phyloP scores from a whole-genome alignment of 2,888 invertebrate species.

The Steinernema carpocapsae region DNA sequence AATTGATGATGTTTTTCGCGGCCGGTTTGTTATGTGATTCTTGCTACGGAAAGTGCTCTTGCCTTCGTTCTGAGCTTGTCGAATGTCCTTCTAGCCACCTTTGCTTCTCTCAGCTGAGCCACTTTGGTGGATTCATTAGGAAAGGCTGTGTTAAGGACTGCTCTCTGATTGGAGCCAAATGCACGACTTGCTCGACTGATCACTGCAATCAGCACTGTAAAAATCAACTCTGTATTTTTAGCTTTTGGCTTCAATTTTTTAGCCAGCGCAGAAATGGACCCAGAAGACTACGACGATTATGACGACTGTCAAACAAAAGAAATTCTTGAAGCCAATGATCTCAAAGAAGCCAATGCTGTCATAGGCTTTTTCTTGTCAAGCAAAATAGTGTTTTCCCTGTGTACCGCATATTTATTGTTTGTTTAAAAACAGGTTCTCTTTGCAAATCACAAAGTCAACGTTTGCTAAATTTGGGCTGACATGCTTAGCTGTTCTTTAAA shows the following conservation, averaged over 20 bases:
- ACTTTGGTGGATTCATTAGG: slow-evolving; percentile 11
- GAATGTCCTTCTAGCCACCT: not conserved
- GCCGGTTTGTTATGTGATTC: too few species aligned
- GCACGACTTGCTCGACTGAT: not conserved
- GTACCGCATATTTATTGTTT: too few species aligned
- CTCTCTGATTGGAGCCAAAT: not conserved
- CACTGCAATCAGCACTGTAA: not conserved
- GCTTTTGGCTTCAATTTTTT: not conserved
- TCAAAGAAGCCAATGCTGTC: too few species aligned
- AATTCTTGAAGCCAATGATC: too few species aligned
- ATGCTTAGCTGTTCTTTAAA: too few species aligned
- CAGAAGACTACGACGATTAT: not conserved
- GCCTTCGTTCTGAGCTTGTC: not conserved
- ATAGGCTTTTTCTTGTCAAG: too few species aligned
- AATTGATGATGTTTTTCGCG: too few species aligned
- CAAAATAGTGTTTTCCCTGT: too few species aligned
- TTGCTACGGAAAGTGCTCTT: not conserved
- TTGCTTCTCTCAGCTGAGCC: not conserved
- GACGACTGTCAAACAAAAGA: not conserved
- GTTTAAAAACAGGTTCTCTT: too few species aligned
- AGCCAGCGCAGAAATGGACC: not conserved
- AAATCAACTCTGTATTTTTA: not conserved
- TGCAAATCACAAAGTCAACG: too few species aligned
- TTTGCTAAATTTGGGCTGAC: too few species aligned
- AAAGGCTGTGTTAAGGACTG: not conserved